Percentiles rank a stretch among this genome's conserved stretches.
Conservation (phyloP, 2,888 invertebrate genomes). For the Gryllus longicercus region DNA sequence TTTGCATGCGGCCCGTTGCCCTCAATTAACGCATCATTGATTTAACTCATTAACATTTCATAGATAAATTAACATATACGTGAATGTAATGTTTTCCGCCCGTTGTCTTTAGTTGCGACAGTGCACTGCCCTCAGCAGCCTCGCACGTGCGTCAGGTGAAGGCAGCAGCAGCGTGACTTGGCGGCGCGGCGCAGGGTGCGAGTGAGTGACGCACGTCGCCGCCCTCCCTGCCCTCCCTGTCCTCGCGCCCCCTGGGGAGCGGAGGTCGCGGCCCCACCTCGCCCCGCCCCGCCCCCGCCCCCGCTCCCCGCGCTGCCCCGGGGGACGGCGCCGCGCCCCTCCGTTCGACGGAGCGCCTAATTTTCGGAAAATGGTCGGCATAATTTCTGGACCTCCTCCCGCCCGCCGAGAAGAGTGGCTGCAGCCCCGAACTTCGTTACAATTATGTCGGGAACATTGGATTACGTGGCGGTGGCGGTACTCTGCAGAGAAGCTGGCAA, state of each 20-base stretch:
- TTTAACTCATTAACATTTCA: too few relatives aligned
- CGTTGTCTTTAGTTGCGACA: too few relatives aligned
- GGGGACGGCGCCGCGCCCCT: neutral
- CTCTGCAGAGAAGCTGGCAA: neutral
- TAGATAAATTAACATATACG: too few relatives aligned
- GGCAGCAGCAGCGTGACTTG: neutral
- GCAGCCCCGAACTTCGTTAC: neutral
- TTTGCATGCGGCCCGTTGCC: too few relatives aligned
- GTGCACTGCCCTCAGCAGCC: neutral
- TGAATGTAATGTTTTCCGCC: too few relatives aligned
- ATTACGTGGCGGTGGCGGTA: neutral
- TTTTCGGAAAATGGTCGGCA: constrained; percentile 8
- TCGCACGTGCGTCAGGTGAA: neutral
- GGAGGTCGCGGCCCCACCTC: neutral
- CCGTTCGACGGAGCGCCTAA: neutral
- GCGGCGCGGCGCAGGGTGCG: neutral
- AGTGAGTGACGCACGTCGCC: neutral
- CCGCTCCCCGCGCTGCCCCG: neutral
- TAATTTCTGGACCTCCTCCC: neutral
- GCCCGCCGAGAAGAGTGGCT: neutral
- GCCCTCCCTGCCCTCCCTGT: neutral
- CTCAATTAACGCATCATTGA: too few relatives aligned
- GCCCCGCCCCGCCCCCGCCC: neutral
- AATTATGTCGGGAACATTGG: constrained; percentile 11
- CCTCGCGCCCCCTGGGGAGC: neutral